These are phyloP conservation scores for Erethizon dorsatum DNA, from an alignment of 2,797 vertebrate species.

Conservation along the genomic window DNA sequence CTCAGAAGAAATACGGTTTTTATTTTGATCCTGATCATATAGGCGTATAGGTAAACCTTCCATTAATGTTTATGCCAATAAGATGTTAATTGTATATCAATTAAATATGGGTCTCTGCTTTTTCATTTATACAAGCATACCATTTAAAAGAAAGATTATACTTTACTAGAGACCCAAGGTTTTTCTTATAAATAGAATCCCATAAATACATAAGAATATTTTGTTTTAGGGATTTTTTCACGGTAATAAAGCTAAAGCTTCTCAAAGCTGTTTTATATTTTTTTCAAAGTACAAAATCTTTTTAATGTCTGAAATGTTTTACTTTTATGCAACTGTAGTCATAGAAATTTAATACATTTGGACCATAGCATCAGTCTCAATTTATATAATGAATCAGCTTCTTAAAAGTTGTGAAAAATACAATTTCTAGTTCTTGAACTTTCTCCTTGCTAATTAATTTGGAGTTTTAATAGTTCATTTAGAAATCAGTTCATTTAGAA, in stretches of 20 bases:
- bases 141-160: slow-evolving; percentile 67
- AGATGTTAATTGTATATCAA: slow-evolving; percentile 50
- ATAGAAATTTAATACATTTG: slow-evolving; percentile 64
- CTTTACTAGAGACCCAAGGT: not conserved
- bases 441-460: slow-evolving; percentile 63
- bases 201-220: slow-evolving; percentile 59
- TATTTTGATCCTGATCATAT: slow-evolving; percentile 72
- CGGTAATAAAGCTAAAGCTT: slow-evolving; percentile 22
- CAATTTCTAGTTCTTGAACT: slow-evolving; percentile 57
- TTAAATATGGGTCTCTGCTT: slow-evolving; percentile 45
- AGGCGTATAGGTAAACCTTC: slow-evolving; percentile 45
- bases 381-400: slow-evolving; percentile 49
- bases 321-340: slow-evolving; percentile 25
- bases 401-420: slow-evolving; percentile 38
- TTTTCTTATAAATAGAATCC: slow-evolving; percentile 67
- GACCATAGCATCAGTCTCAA: slow-evolving; percentile 19
- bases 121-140: slow-evolving; percentile 71
- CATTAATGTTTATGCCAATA: slow-evolving; percentile 61
- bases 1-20: slow-evolving; percentile 68
- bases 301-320: slow-evolving; percentile 51
- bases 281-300: slow-evolving; percentile 61
- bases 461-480: slow-evolving; percentile 43
- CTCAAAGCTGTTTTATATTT: slow-evolving; percentile 40
- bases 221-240: slow-evolving; percentile 52
- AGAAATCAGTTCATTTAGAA: not conserved